phyloP scores from a whole-genome alignment of 1,140 invertebrate species.

The Micrasema minimum region DNA sequence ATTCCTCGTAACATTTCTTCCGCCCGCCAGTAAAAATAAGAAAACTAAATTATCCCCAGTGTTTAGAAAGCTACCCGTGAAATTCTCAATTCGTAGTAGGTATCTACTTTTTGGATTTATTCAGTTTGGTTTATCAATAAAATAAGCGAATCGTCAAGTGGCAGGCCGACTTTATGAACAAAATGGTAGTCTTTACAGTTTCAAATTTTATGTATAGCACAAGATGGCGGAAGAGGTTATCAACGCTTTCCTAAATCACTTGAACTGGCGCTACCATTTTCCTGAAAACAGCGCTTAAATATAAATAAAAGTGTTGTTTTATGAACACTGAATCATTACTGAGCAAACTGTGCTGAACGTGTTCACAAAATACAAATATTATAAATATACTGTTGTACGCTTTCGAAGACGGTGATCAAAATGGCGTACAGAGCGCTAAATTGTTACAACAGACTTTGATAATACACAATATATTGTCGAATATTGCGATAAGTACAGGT shows the following conservation, averaged over 20 bases:
- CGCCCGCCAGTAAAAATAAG: too few relatives aligned
- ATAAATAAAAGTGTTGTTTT: slow-evolving; percentile 4
- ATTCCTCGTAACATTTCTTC: too few relatives aligned
- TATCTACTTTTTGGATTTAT: slow-evolving; percentile 12
- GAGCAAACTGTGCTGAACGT: not conserved
- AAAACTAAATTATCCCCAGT: too few relatives aligned
- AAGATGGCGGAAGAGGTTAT: slow-evolving; percentile 10
- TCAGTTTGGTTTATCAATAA: slow-evolving; percentile 29
- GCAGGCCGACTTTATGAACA: not conserved
- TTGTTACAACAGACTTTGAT: too few relatives aligned
- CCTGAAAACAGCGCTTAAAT: not conserved
- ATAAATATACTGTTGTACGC: not conserved
- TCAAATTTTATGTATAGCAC: slow-evolving; percentile 10
- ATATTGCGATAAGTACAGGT: not conserved
- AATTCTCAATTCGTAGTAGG: too few relatives aligned
- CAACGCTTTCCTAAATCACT: slow-evolving; percentile 20
- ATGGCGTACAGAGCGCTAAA: too few relatives aligned
- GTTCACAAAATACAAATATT: too few relatives aligned
- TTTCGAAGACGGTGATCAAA: too few relatives aligned
- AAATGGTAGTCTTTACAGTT: not conserved
- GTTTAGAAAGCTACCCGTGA: too few relatives aligned
- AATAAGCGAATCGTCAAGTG: slow-evolving; percentile 22
- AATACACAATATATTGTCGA: too few relatives aligned
- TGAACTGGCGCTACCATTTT: not conserved
- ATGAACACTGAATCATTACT: not conserved